These are phyloP conservation scores for Limonius californicus DNA, from an alignment of 1,140 invertebrate genomes.

Conservation along the genomic window DNA sequence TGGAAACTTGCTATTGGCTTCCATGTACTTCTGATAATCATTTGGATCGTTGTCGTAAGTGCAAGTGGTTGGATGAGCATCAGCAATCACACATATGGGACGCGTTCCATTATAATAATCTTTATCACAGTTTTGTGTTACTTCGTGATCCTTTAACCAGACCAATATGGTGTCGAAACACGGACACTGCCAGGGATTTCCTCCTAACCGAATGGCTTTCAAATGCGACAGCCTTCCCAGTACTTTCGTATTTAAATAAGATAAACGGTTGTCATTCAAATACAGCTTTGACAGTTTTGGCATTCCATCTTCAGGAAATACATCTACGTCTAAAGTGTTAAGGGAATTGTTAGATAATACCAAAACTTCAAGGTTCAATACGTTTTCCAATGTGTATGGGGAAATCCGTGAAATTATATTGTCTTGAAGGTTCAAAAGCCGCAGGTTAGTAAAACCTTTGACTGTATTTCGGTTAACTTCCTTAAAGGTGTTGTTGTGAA, in stretches of 20 bases:
- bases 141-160: slow-evolving; percentile 21
- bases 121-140: slow-evolving; percentile 20
- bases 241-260: slow-evolving; percentile 23
- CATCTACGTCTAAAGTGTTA: slow-evolving; percentile 2
- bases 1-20: neutral
- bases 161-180: slow-evolving; percentile 21
- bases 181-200: slow-evolving; percentile 29
- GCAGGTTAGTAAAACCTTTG: slow-evolving; percentile 19
- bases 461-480: slow-evolving; percentile 18
- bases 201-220: slow-evolving; percentile 21
- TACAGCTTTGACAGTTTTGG: slow-evolving; percentile 15
- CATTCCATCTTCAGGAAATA: slow-evolving; percentile 20
- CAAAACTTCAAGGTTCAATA: slow-evolving; percentile 10
- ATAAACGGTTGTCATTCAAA: slow-evolving; percentile 24
- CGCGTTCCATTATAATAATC: slow-evolving; percentile 19
- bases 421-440: slow-evolving; percentile 18
- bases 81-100: slow-evolving; percentile 24
- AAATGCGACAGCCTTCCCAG: slow-evolving; percentile 18
- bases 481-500: slow-evolving; percentile 22
- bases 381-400: slow-evolving; percentile 15
- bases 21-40: neutral
- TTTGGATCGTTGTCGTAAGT: neutral
- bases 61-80: neutral
- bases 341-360: slow-evolving; percentile 21
- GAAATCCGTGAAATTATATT: slow-evolving; percentile 21